A percentile compares a stretch with the other conserved stretches of the same genome.
Evolutionary conservation across 2,113 vertebrate species (phyloP).

Genomic region (Pluvianellus socialis): DNA sequence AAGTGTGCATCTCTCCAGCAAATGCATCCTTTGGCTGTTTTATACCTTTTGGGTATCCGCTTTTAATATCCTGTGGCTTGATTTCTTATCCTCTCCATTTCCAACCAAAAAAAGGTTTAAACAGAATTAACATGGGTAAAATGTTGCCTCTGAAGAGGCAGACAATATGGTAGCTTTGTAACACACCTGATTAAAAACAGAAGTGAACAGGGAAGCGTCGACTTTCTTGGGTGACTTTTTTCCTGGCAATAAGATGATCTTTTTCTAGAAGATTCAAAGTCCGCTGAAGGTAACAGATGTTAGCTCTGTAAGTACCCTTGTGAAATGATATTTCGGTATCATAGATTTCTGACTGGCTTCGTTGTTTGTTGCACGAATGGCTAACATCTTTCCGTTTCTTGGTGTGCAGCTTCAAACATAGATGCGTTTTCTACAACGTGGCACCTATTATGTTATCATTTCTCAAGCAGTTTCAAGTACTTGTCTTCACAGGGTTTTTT

Average conservation of each 20-base stretch:
- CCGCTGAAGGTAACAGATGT: neutral
- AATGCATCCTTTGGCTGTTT: neutral
- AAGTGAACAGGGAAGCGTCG: neutral
- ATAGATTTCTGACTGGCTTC: neutral
- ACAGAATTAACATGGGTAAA: neutral
- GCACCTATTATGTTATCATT: neutral
- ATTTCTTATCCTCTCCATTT: neutral
- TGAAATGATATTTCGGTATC: neutral
- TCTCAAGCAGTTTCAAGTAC: neutral
- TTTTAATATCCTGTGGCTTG: accelerated
- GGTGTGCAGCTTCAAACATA: neutral
- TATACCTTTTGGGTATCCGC: accelerated
- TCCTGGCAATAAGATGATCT: neutral
- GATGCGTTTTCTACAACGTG: neutral
- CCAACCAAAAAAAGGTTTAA: neutral
- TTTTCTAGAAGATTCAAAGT: neutral
- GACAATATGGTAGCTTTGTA: neutral
- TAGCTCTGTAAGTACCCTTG: neutral
- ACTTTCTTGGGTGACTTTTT: neutral
- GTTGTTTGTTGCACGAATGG: neutral
- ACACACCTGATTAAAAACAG: neutral
- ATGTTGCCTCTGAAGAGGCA: neutral
- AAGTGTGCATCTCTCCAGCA: neutral
- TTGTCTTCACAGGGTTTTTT: neutral
- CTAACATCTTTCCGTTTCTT: neutral